These are phyloP conservation scores for Odontophorus gujanensis DNA, from an alignment of 2,113 vertebrate genomes.

Conservation along the genomic window DNA sequence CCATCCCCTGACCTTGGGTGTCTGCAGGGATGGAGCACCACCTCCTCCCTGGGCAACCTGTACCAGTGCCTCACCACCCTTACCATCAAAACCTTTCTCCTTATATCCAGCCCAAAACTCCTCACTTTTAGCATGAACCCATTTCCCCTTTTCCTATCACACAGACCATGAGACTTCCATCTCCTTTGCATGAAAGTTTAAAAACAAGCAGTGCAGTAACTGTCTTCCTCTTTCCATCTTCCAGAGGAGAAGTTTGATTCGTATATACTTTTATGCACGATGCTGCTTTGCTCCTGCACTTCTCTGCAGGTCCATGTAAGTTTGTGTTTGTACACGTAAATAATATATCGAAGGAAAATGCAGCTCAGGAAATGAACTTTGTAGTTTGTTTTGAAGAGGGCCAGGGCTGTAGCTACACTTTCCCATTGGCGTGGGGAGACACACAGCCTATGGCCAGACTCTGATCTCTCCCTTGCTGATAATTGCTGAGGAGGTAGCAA, in stretches of 20 bases:
- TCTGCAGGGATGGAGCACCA: no score
- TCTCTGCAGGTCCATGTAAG: not conserved
- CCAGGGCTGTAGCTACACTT: not conserved
- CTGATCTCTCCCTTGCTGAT: not conserved
- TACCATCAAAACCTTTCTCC: no score
- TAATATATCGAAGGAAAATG: not conserved
- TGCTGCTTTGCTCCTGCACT: not conserved
- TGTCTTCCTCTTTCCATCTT: not conserved
- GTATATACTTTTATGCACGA: not conserved
- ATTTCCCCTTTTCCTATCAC: no score
- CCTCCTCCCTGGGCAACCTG: no score
- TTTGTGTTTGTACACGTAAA: not conserved
- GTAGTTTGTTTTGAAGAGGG: not conserved
- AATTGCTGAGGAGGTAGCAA: slow-evolving; percentile 3
- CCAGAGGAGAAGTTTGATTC: not conserved
- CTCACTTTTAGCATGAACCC: no score
- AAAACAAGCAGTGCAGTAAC: not conserved
- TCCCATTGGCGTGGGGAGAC: not conserved
- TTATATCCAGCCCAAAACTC: no score
- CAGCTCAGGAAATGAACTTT: not conserved
- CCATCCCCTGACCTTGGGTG: no score
- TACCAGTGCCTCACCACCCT: no score
- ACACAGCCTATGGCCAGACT: slow-evolving; percentile 17
- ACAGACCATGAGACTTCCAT: not conserved
- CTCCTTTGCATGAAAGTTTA: not conserved